phyloP scores from a whole-genome alignment of 2,113 vertebrate species.

The Lota lota region DNA sequence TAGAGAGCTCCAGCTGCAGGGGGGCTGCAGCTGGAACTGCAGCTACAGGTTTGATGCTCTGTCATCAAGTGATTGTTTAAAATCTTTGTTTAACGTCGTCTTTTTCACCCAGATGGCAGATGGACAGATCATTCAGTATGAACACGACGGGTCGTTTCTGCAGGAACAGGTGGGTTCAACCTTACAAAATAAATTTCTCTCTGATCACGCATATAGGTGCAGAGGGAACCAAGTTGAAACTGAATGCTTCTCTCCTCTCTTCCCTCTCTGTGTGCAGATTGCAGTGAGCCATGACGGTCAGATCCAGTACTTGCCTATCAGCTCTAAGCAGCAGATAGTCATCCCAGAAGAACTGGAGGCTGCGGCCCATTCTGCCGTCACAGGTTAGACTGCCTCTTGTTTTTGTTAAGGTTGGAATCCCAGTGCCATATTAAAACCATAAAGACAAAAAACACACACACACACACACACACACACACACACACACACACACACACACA shows the following conservation, averaged over 20 bases:
- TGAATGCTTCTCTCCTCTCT: not conserved
- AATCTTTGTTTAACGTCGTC: not conserved
- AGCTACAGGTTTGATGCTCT: constrained; percentile 1
- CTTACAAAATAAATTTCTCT: not conserved
- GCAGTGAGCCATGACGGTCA: constrained; percentile 77
- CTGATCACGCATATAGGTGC: not conserved
- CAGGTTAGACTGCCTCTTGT: constrained; percentile 72
- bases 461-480: not conserved
- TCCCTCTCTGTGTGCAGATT: constrained; percentile 56
- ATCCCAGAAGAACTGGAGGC: constrained; percentile 88
- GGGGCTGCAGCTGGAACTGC: too few species aligned
- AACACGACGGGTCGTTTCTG: constrained; percentile 83
- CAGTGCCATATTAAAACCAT: not conserved
- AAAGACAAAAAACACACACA: not conserved
- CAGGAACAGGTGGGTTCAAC: constrained; percentile 82
- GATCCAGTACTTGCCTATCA: constrained; percentile 92
- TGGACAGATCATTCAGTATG: constrained; percentile 94
- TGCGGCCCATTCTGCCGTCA: constrained; percentile 85
- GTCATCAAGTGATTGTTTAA: not conserved
- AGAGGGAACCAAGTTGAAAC: not conserved
- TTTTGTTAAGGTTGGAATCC: not conserved
- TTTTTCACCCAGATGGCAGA: constrained; percentile 82
- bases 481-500: not conserved
- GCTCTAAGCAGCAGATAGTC: constrained; percentile 84
- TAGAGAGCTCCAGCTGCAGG: too few species aligned